Evolutionary conservation across 2,797 vertebrate genomes (phyloP), one percentile per base, ranked within the genome.

Genomic region (Uromys caudimaculatus): DNA sequence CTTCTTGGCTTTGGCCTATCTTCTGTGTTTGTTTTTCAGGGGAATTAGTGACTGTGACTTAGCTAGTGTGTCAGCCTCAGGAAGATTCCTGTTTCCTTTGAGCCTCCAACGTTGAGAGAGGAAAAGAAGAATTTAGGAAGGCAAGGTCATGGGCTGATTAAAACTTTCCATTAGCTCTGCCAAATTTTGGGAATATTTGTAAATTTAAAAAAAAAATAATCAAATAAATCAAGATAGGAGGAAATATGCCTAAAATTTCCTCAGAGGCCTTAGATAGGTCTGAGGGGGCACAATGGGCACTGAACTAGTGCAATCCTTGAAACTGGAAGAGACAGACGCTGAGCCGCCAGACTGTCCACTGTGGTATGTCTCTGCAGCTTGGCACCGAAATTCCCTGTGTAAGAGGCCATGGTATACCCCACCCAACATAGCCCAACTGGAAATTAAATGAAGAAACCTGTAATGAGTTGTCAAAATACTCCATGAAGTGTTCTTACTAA

Each of bases 1-100:
- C 62, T 94, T 90, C 86, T 95, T 92, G 90, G 62, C 47, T 91
- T 94, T 83, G 67, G 52, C 85, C 69, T 96, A 73, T 71, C 89
- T 71, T 76, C 60, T 82, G 29, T 90, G 47, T 78, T 92, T 69
- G 10, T 94, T 95, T 91, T 82, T 87, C 12, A 1, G 41, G 11
- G 47, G 50, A 85, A 91, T 87, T 91, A 84, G 75, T 86, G 79
- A 77, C 75, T 73, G 14, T 88, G 64, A 44, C n/a, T 90, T 89
- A 94, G 64, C 77, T 13, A 81, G 29, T 75, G 14, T 73, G 69
- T 89, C 32, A 90, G 47, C 44, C 44, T 12, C 52, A 69, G 69
- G 71, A 95, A 95, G 64, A 94, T 76, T 88, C 58, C 76, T 92
- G 16, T 12, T 29, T 92, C 73, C 82, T 90, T 82, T 76, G 79